Conservation (phyloP, 2,888 invertebrate species). For the Fragum sueziense region DNA sequence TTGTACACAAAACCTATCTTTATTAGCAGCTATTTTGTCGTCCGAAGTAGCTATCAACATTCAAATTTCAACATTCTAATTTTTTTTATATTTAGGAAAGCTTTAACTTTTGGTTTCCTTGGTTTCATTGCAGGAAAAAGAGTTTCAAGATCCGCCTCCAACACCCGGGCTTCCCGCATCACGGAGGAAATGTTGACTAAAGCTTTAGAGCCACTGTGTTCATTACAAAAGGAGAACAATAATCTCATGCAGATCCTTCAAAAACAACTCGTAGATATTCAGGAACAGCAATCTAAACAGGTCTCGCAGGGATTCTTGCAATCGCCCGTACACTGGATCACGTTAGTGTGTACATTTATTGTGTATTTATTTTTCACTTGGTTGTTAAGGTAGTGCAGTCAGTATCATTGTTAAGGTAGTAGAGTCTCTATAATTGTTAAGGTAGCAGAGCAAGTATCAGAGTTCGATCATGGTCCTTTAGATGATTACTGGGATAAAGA, state of each 20-base stretch:
- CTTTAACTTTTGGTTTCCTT: neutral
- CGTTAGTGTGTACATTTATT: conserved; percentile 66
- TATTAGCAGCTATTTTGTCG: too few species aligned
- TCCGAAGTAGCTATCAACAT: too few species aligned
- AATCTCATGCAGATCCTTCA: conserved; percentile 63
- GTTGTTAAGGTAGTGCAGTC: conserved; percentile 66
- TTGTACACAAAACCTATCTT: too few species aligned
- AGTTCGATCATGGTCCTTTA: too few species aligned
- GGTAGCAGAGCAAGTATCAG: too few species aligned
- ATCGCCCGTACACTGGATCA: conserved; percentile 60
- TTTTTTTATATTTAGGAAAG: too few species aligned
- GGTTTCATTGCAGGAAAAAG: conserved; percentile 59
- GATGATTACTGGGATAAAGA: too few species aligned
- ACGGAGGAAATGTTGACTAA: conserved; percentile 59
- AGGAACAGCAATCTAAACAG: conserved; percentile 35
- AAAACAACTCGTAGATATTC: conserved; percentile 59
- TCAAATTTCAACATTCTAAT: too few species aligned
- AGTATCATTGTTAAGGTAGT: too few species aligned
- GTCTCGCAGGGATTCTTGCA: conserved; percentile 30
- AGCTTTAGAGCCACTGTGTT: conserved; percentile 60
- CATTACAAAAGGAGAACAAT: conserved; percentile 70
- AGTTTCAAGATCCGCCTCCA: conserved; percentile 59
- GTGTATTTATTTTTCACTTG: conserved; percentile 73
- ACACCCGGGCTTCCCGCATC: conserved; percentile 47
- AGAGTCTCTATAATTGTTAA: too few species aligned